phyloP scores from a whole-genome alignment of 2,113 vertebrate genomes.

The Fulmarus glacialis region DNA sequence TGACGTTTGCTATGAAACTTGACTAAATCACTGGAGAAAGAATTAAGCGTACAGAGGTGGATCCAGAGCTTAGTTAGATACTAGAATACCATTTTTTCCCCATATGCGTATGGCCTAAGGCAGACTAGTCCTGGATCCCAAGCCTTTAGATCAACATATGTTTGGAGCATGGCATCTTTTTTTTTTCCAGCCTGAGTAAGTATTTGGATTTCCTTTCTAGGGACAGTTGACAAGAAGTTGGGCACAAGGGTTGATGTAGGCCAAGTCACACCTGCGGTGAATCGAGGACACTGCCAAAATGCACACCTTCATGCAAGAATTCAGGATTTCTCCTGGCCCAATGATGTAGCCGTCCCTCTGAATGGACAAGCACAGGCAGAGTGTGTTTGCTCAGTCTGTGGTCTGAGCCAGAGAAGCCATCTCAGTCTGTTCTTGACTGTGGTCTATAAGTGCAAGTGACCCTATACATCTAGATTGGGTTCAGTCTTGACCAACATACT shows the following conservation, averaged over 20 bases:
- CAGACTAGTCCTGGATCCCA: neutral
- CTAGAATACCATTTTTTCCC: neutral
- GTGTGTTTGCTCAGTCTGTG: accelerated
- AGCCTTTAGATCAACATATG: neutral
- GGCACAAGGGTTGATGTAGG: neutral
- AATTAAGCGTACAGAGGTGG: neutral
- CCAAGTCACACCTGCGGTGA: neutral
- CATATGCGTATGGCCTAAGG: neutral
- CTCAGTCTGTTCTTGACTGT: neutral
- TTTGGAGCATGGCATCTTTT: neutral
- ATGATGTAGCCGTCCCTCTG: neutral
- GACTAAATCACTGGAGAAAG: neutral
- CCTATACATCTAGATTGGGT: neutral
- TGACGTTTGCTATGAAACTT: neutral
- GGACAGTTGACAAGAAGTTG: neutral
- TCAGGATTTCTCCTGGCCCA: neutral
- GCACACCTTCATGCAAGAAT: neutral
- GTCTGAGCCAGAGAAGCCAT: neutral
- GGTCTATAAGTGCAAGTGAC: neutral
- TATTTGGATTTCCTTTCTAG: neutral
- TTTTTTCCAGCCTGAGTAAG: neutral
- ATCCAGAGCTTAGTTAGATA: neutral
- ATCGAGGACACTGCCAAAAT: neutral
- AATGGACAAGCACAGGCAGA: neutral
- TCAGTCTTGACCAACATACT: neutral